Evolutionary conservation across 2,888 invertebrate species (phyloP).

Genomic region (Hoplodrina blanda): DNA sequence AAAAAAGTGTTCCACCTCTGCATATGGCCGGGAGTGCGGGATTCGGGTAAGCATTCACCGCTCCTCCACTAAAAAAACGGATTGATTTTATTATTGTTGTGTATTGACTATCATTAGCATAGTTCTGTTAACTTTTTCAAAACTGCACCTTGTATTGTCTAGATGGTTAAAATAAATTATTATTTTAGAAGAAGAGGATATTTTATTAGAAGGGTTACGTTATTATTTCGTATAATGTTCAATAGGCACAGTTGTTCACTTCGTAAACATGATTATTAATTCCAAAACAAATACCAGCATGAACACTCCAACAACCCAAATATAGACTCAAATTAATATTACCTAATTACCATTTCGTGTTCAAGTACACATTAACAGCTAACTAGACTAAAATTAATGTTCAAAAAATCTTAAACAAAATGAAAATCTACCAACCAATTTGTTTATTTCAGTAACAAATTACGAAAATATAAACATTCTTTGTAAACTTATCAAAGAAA

Average conservation of each 20-base stretch:
- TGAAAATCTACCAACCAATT: conserved; percentile 35
- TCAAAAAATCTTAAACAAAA: conserved; percentile 15
- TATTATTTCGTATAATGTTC: not conserved
- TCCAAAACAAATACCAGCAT: conserved; percentile 4
- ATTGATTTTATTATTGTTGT: too few relatives aligned
- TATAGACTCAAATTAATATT: conserved; percentile 22
- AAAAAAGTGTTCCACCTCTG: too few relatives aligned
- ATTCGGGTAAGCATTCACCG: too few relatives aligned
- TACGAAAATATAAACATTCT: conserved; percentile 42
- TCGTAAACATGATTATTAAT: conserved; percentile 17
- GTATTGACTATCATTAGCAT: too few relatives aligned
- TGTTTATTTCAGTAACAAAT: conserved; percentile 37
- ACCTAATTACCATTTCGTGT: conserved; percentile 35
- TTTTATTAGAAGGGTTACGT: too few relatives aligned
- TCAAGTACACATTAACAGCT: conserved; percentile 11
- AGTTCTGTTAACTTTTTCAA: too few relatives aligned
- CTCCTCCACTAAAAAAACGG: too few relatives aligned
- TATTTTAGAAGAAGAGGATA: too few relatives aligned
- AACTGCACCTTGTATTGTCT: too few relatives aligned
- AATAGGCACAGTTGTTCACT: not conserved
- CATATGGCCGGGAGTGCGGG: too few relatives aligned
- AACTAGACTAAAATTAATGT: conserved; percentile 21
- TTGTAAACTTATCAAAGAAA: conserved; percentile 52
- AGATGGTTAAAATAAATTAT: too few relatives aligned
- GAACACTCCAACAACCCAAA: not conserved